These are phyloP conservation scores for Opisthocomus hoazin DNA, from an alignment of 2,113 vertebrate genomes.

Conservation along the genomic window DNA sequence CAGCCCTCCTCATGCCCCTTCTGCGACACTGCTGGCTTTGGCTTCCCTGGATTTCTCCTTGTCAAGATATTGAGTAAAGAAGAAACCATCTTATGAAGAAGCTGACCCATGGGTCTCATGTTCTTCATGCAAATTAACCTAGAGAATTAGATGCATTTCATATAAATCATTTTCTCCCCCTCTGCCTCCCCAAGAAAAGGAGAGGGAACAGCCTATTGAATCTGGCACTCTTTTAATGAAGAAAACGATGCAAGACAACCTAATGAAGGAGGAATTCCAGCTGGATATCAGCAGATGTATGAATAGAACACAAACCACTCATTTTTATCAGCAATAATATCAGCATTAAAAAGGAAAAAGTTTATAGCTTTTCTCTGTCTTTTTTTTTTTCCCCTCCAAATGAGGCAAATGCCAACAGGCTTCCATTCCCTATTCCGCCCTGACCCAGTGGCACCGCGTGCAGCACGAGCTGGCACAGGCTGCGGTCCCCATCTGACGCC, in stretches of 20 bases:
- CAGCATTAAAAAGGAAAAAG: neutral
- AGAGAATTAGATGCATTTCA: neutral
- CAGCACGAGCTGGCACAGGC: neutral
- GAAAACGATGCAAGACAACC: neutral
- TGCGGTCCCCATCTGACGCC: neutral
- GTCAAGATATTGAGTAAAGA: neutral
- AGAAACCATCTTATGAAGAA: neutral
- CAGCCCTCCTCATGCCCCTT: neutral
- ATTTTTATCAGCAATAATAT: neutral
- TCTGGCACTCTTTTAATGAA: neutral
- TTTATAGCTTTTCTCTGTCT: neutral
- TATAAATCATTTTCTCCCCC: neutral
- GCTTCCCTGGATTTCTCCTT: neutral
- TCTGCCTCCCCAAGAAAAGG: neutral
- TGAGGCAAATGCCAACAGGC: neutral
- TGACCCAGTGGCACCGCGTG: neutral
- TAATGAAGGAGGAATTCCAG: constrained; percentile 33
- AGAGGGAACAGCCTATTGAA: neutral
- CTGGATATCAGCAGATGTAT: neutral
- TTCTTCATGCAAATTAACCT: constrained; percentile 41
- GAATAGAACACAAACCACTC: neutral
- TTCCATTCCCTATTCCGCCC: neutral
- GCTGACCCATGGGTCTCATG: neutral
- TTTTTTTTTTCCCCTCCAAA: neutral
- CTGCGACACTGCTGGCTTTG: neutral